These are phyloP conservation scores for Cardinalis cardinalis DNA, from an alignment of 2,113 vertebrate genomes.

Conservation along the genomic window DNA sequence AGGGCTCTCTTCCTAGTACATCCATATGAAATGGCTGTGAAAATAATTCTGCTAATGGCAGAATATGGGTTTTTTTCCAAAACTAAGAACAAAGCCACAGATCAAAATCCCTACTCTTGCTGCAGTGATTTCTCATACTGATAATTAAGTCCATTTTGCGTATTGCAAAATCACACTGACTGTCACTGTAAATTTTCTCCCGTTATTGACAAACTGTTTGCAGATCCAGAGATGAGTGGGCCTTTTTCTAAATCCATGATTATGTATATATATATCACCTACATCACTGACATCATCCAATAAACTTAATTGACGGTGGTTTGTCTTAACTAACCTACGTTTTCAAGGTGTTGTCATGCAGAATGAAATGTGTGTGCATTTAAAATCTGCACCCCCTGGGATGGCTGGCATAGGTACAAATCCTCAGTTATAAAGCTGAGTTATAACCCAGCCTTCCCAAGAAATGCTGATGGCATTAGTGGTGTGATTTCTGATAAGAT, in stretches of 20 bases:
- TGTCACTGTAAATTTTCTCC: slow-evolving; percentile 68
- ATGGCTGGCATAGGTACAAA: slow-evolving; percentile 66
- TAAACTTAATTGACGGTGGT: slow-evolving; percentile 80
- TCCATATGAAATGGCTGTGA: neutral
- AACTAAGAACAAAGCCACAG: neutral
- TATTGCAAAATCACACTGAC: slow-evolving; percentile 50
- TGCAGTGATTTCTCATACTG: slow-evolving; percentile 11
- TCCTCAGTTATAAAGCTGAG: slow-evolving; percentile 49
- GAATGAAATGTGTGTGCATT: slow-evolving; percentile 72
- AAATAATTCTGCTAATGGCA: neutral
- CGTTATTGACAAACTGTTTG: slow-evolving; percentile 68
- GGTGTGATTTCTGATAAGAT: neutral
- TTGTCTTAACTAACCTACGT: slow-evolving; percentile 75
- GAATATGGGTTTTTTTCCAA: neutral
- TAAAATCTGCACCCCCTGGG: slow-evolving; percentile 62
- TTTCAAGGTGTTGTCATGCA: slow-evolving; percentile 66
- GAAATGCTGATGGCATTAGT: neutral
- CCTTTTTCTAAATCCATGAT: slow-evolving; percentile 54
- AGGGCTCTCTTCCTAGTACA: neutral
- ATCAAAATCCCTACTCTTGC: neutral
- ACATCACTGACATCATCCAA: slow-evolving; percentile 76
- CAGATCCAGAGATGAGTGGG: slow-evolving; percentile 30
- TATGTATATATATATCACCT: slow-evolving; percentile 46
- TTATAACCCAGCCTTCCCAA: slow-evolving; percentile 65
- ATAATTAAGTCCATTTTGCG: slow-evolving; percentile 66